Evolutionary conservation across 23 tunicate genomes (phyloP), one percentile per base, ranked within the genome.

Genomic region (Ascidia mentula): DNA sequence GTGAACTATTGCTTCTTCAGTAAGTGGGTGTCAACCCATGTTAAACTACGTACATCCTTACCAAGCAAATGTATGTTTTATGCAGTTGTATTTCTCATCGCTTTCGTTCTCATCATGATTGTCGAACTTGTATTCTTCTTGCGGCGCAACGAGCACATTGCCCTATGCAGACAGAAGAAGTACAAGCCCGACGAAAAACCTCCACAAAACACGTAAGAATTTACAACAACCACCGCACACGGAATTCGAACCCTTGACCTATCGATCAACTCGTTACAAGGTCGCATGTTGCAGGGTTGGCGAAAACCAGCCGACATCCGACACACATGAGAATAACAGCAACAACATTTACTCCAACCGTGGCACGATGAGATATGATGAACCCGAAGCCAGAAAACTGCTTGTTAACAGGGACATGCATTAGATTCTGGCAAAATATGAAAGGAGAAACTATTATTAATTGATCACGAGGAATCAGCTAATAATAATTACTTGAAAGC

Each of bases 311-410:
- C 12, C 13, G 22, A n/a, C n/a, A n/a, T 28, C 1, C 4, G 65
- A 53, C 22, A 9, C 65, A 6, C 65, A 53, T 3, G 65, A 53
- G 24, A 53, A 53, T 9, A 53, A 53, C 65, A 53, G 65, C 65
- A 53, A 53, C 65, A 53, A 53, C 65, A 53, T 28, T 9, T 53
- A 53, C 65, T 53, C 65, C 12, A 53, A 53, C 24, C 65, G 65
- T 26, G 24, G 24, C 65, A 53, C 65, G 28, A 53, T 53, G 2
- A 20, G 28, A 6, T 53, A 53, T 9, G 65, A 53, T 53, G 28
- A 28, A 1, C 24, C 65, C 13, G 7, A n/a, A n/a, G n/a, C n/a
- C n/a, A n/a, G n/a, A n/a, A n/a, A n/a, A n/a, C n/a, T n/a, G n/a
- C n/a, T n/a, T n/a, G n/a, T n/a, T n/a, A n/a, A n/a, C n/a, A n/a